Base-by-base conservation (phyloP, 2,797 vertebrate genomes). In the Hippoglossus hippoglossus region DNA sequence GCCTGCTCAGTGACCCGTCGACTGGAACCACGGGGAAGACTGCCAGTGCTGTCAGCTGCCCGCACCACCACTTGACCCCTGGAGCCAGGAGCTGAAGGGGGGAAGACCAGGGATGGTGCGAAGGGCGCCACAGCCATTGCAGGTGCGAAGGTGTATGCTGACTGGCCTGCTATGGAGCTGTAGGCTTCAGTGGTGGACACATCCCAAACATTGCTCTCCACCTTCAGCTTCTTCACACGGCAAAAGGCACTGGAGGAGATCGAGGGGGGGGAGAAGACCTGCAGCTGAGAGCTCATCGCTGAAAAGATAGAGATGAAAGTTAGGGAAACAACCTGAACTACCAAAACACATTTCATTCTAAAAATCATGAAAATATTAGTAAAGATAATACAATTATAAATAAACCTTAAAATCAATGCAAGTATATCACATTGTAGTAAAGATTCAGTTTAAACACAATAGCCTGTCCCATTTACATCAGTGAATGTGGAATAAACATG, bases 191-290 rank as follows among this genome's bases (percentile, higher is more conserved):
- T 96, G 89, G 96, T 96, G 73, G 97, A 97, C 86, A 98, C 96
- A 73, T 99, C 98, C 98, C 98, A 99, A 71, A 93, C 94, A 18
- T 96, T 96, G 92, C 94, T 96, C 93, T 99, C 98, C 80, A 99
- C 96, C 96, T 99, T 99, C 83, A 98, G 95, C 94, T 98, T 99
- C 94, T 99, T 99, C 86, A 97, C 97, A 13, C 97, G 97, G 94
- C 97, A 99, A 95, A 98, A 99, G 96, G 98, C 96, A 96, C 97
- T 98, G 96, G 97, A 98, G 92, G 97, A 97, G 92, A 98, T 96
- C 87, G 96, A 96, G 79, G 96, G 98, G 87, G 97, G 96, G 80
- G 97, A 97, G 95, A 99, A 98, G 86, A 97, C 96, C 93, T 98
- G 97, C 94, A 99, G 96, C 96, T 97, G 97, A 76, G 98, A 98